Evolutionary conservation across 2,113 vertebrate genomes (phyloP).

Genomic region (Ctenomys sociabilis): DNA sequence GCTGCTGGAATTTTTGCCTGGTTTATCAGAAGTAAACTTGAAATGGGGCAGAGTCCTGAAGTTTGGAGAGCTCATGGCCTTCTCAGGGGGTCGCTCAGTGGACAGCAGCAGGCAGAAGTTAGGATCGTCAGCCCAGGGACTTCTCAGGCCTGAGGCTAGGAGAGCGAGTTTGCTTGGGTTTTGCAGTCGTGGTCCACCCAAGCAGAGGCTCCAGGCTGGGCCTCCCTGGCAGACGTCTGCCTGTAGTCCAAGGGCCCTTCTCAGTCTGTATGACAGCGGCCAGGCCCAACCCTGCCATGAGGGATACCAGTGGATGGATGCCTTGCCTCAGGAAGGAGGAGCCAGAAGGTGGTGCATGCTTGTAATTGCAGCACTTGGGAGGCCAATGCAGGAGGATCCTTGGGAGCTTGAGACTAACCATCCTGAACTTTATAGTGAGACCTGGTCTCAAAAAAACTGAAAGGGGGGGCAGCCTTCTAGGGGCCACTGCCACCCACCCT

Average conservation of each 20-base stretch:
- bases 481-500: neutral
- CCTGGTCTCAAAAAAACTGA: no score
- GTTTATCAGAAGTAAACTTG: neutral
- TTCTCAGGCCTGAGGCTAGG: neutral
- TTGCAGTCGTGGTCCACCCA: neutral
- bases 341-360: no score
- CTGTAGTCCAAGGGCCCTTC: neutral
- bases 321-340: neutral
- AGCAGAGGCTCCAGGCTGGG: neutral
- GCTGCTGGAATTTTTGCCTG: neutral
- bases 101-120: neutral
- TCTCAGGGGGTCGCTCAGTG: neutral
- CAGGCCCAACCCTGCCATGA: neutral
- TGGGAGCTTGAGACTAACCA: no score
- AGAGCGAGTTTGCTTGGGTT: neutral
- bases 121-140: neutral
- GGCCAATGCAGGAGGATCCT: no score
- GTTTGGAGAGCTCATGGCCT: neutral
- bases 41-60: neutral
- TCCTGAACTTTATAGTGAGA: no score
- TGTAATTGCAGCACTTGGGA: no score
- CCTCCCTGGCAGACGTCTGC: neutral
- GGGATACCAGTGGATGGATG: neutral
- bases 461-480: neutral
- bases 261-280: neutral